Conservation (phyloP, 2,888 invertebrate genomes). For the Hanleya hanleyi region DNA sequence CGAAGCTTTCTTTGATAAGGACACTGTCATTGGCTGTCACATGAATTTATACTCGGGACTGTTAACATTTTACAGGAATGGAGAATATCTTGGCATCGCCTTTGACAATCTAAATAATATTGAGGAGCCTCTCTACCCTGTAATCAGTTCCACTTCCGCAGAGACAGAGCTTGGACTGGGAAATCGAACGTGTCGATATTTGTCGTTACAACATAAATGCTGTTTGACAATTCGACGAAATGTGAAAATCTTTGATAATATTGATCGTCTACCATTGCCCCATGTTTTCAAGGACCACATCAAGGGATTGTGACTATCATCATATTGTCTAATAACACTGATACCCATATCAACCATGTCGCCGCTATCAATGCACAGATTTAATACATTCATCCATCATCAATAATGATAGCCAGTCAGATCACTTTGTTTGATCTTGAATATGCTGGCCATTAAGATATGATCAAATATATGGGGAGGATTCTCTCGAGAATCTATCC, state of each 20-base stretch:
- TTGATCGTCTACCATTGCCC: slow-evolving; percentile 56
- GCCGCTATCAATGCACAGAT: too few species aligned
- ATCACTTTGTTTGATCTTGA: too few species aligned
- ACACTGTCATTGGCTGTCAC: slow-evolving; percentile 57
- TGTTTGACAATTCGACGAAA: slow-evolving; percentile 42
- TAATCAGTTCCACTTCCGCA: slow-evolving; percentile 58
- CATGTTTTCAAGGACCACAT: slow-evolving; percentile 46
- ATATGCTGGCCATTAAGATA: too few species aligned
- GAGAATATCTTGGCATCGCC: slow-evolving; percentile 54
- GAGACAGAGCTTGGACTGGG: slow-evolving; percentile 59
- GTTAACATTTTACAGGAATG: slow-evolving; percentile 55
- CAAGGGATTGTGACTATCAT: slow-evolving; percentile 27
- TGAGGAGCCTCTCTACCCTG: slow-evolving; percentile 50
- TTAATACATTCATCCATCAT: too few species aligned
- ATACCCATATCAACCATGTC: too few species aligned
- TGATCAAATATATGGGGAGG: too few species aligned
- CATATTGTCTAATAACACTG: too few species aligned
- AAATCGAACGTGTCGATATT: slow-evolving; percentile 41
- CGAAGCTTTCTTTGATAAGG: slow-evolving; percentile 54
- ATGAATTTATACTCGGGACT: slow-evolving; percentile 57
- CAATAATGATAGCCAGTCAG: too few species aligned
- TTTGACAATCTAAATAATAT: slow-evolving; percentile 46
- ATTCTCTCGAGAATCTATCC: too few species aligned
- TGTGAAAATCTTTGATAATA: slow-evolving; percentile 32
- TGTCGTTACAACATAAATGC: slow-evolving; percentile 57